Base-by-base conservation (phyloP, 2,888 invertebrate genomes). In the Eudasyphora cyanicolor region DNA sequence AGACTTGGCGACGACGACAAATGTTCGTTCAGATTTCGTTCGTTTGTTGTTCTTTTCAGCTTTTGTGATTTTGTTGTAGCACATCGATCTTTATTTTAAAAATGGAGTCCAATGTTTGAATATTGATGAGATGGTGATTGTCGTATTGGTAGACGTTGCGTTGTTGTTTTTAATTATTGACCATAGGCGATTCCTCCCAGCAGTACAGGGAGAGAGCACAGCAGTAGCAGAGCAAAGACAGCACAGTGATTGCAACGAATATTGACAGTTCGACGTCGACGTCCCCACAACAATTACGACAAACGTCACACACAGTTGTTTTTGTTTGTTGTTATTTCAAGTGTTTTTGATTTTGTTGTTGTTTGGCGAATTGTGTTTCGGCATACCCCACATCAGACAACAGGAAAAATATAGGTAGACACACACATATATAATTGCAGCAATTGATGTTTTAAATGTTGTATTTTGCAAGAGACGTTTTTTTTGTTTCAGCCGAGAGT, bases 281-380 rank as follows among this genome's bases (percentile, higher is more conserved):
- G 60, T 78, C 69, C 77, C 82, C 76, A 64, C 51, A 29, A 21
- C 54, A 82, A 51, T 32, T 32, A 73, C 71, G 45, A 77, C 70
- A 21, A 67, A 75, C 82, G 82, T 76, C 82, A 82, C 70, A 70
- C 78, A 71, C 19, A 45, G 45, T 60, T 79, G 76, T 70, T 82
- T 62, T 69, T 51, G 69, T 35, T 62, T 62, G 17, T 60, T 67
- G 57, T 12, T n/a, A n/a, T 32, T 32, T 32, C 32, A 32, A 32
- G 32, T 64, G 8, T 75, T 45, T 57, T 60, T 70, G 0, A n/a
- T 21, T 73, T 78, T 75, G 29, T 49, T 14, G 62, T 42, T 60
- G 62, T 82, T 32, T 51, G 57, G 4, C 32, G 51, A 73, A 74
- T 29, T 69, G 19, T 6, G 7, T n/a, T n/a, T n/a, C n/a, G n/a